Evolutionary conservation across 2,113 vertebrate genomes (phyloP).

Genomic region (Edolisoma coerulescens): DNA sequence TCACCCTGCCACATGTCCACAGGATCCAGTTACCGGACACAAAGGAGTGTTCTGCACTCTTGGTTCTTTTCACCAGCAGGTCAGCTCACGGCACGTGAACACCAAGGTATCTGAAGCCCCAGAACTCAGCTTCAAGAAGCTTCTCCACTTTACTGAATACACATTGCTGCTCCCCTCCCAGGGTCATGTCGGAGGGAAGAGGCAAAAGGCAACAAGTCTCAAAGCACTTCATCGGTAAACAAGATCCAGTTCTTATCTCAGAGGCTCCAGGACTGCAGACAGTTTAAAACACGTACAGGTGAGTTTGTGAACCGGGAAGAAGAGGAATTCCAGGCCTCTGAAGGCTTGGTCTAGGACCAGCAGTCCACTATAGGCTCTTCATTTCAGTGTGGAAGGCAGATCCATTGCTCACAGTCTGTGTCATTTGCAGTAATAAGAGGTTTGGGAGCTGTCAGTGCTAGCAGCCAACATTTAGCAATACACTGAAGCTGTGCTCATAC

Average conservation of each 20-base stretch:
- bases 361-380: not conserved
- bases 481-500: conserved; percentile 31
- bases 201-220: conserved; percentile 51
- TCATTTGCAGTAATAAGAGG: conserved; percentile 25
- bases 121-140: not conserved
- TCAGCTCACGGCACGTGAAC: not conserved
- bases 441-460: conserved; percentile 18
- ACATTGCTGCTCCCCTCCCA: not conserved
- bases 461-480: conserved; percentile 19
- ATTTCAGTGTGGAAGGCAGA: conserved; percentile 25
- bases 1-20: not conserved
- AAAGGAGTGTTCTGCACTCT: conserved; percentile 20
- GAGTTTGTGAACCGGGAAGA: not conserved
- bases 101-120: not conserved
- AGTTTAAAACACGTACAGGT: not conserved
- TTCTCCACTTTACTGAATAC: not conserved
- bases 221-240: conserved; percentile 56
- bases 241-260: conserved; percentile 35
- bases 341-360: not conserved
- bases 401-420: conserved; percentile 25
- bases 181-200: not conserved
- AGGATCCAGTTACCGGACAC: conserved; percentile 23
- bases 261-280: conserved; percentile 20
- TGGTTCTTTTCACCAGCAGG: not conserved
- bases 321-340: not conserved